phyloP scores from a whole-genome alignment of 2,888 invertebrate species.

The Ichneumon xanthorius region DNA sequence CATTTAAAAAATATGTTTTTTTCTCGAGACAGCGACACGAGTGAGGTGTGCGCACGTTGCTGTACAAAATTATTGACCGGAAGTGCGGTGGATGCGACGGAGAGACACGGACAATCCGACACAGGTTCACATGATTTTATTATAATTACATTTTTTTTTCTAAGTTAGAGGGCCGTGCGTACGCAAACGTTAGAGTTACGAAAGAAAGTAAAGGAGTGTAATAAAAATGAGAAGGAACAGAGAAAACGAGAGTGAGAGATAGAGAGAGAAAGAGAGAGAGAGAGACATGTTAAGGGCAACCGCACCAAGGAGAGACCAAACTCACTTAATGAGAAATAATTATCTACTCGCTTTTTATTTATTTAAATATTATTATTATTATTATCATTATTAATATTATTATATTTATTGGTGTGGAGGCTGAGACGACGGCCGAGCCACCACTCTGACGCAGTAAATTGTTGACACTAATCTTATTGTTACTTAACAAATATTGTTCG shows the following conservation, averaged over 20 bases:
- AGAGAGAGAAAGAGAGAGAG: conserved; percentile 68
- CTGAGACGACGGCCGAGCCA: conserved; percentile 73
- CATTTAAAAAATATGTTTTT: conserved; percentile 18
- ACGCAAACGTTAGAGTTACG: conserved; percentile 55
- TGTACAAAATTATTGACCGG: conserved; percentile 44
- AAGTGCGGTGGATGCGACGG: conserved; percentile 17
- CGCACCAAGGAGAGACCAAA: conserved; percentile 84
- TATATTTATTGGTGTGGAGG: conserved; percentile 80
- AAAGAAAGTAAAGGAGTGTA: conserved; percentile 47
- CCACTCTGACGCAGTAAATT: conserved; percentile 71
- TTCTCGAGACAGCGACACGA: conserved; percentile 34
- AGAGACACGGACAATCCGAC: conserved; percentile 56
- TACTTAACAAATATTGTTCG: conserved; percentile 74
- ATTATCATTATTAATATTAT: conserved; percentile 76
- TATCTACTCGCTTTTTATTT: conserved; percentile 78
- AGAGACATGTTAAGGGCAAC: conserved; percentile 77
- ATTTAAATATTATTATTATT: conserved; percentile 76
- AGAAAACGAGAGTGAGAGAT: conserved; percentile 49
- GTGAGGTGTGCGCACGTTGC: conserved; percentile 22
- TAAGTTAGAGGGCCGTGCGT: conserved; percentile 53
- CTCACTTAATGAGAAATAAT: conserved; percentile 78
- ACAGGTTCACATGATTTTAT: conserved; percentile 46
- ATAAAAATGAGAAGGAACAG: conserved; percentile 39
- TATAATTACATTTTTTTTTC: conserved; percentile 29
- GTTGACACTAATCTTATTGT: conserved; percentile 74